Evolutionary conservation across 2,113 vertebrate species (phyloP).

Genomic region (Pituophis catenifer): DNA sequence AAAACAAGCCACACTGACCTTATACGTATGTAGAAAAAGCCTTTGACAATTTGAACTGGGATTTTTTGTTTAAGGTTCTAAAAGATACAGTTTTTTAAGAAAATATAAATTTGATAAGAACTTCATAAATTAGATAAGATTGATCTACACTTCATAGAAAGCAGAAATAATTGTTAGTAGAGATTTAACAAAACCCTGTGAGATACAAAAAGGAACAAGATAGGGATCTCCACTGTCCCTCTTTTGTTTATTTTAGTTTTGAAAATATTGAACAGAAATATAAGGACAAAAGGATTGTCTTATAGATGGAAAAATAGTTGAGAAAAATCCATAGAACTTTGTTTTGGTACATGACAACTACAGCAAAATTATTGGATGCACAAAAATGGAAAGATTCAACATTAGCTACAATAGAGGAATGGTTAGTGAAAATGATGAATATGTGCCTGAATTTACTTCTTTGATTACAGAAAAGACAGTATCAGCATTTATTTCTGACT

Average conservation of each 20-base stretch:
- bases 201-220: background rate
- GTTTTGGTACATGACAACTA: background rate
- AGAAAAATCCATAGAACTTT: background rate
- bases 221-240: background rate
- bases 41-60: background rate
- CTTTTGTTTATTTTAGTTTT: background rate
- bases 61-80: background rate
- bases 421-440: background rate
- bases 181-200: background rate
- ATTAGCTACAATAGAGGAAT: background rate
- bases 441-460: background rate
- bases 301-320: background rate
- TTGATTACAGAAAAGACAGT: background rate
- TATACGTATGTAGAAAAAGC: background rate
- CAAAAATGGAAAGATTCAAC: background rate
- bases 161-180: background rate
- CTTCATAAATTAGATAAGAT: background rate
- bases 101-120: background rate
- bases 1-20: background rate
- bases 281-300: background rate
- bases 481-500: background rate
- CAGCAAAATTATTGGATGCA: background rate
- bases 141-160: background rate
- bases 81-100: background rate
- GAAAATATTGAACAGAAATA: background rate